These are phyloP conservation scores for Tapirus indicus DNA, from an alignment of 2,797 vertebrate species.

Conservation along the genomic window DNA sequence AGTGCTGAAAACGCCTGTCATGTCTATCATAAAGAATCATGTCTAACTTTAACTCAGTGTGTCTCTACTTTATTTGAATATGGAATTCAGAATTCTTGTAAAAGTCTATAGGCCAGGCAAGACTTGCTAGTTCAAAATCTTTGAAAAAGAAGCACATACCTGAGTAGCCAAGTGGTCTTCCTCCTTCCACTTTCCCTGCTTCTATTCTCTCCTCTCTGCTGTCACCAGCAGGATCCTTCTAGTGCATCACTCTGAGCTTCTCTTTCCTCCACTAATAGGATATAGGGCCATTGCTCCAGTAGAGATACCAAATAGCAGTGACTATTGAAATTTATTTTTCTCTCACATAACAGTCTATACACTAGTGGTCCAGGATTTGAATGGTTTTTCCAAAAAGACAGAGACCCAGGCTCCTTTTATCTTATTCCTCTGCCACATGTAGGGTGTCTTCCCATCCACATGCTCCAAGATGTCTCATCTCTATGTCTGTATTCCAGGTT, in stretches of 20 bases:
- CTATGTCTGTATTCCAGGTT: not conserved
- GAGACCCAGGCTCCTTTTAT: not conserved
- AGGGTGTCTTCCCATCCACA: not conserved
- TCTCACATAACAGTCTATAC: not conserved
- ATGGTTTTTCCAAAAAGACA: not conserved
- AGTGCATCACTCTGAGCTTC: not conserved
- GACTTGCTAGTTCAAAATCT: conserved; percentile 18
- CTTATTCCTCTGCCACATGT: not conserved
- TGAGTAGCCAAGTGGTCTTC: not conserved
- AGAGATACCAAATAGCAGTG: not conserved
- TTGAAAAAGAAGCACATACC: not conserved
- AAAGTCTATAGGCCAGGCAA: not conserved
- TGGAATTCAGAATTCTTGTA: not conserved
- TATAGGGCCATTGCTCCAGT: not conserved
- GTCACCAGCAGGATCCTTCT: not conserved
- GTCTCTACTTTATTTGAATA: conserved; percentile 28
- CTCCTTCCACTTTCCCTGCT: not conserved
- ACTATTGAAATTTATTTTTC: not conserved
- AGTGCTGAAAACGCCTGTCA: conserved; percentile 18
- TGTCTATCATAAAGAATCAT: not conserved
- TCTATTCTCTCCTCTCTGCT: not conserved
- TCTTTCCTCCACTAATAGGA: not conserved
- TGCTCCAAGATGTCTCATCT: not conserved
- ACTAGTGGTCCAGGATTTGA: not conserved
- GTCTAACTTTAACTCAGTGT: conserved; percentile 5